A percentile compares a stretch with the other conserved stretches of the same genome.
These are phyloP conservation scores for Polyommatus iphigenia DNA, from an alignment of 2,888 invertebrate species.

Conservation along the genomic window DNA sequence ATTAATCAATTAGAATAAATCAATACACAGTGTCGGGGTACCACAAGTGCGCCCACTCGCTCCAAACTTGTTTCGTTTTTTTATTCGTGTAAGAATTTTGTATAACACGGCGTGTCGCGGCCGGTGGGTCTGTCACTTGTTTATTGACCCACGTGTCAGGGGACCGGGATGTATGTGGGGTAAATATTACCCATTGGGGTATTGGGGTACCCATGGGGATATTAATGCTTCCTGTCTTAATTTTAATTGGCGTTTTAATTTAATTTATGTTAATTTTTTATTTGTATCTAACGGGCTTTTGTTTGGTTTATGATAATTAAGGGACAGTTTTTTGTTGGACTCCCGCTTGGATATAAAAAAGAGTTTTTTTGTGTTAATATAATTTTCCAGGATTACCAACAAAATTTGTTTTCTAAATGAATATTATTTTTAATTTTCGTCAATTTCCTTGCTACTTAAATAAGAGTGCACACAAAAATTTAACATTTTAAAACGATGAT, in stretches of 20 bases:
- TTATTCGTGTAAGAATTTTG: slow-evolving; percentile 55
- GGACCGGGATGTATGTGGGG: background rate
- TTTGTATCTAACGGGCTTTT: background rate
- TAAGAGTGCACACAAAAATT: too few relatives aligned
- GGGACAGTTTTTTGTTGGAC: background rate
- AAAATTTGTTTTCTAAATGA: background rate
- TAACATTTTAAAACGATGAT: background rate
- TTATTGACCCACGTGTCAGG: slow-evolving; percentile 23
- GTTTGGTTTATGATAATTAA: background rate
- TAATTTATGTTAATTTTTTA: slow-evolving; percentile 22
- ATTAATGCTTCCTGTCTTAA: slow-evolving; percentile 28
- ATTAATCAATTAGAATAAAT: slow-evolving; percentile 13
- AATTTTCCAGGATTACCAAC: background rate
- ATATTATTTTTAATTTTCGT: too few relatives aligned
- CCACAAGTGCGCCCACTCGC: slow-evolving; percentile 16
- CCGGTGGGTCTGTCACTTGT: slow-evolving; percentile 40
- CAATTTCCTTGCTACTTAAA: too few relatives aligned
- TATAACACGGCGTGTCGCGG: slow-evolving; percentile 52
- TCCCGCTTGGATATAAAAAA: background rate
- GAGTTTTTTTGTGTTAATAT: background rate
- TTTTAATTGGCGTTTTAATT: slow-evolving; percentile 25
- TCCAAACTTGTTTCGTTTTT: slow-evolving; percentile 42
- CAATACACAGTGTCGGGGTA: background rate
- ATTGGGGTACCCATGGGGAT: slow-evolving; percentile 5
- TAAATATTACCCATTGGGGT: slow-evolving; percentile 1